phyloP scores from a whole-genome alignment of 2,113 vertebrate genomes.

The Rallus limicola region DNA sequence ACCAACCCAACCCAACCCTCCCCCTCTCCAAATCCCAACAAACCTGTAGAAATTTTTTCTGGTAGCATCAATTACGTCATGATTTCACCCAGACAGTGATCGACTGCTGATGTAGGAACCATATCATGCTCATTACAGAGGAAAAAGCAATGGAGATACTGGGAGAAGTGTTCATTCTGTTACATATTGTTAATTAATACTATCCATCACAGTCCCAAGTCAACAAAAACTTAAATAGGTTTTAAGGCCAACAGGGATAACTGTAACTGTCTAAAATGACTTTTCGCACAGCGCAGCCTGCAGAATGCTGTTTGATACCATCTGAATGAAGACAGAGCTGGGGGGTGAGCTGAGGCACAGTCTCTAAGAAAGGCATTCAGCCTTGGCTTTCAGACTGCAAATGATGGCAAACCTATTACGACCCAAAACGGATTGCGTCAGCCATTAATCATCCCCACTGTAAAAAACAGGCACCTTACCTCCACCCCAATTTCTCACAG shows the following conservation, averaged over 20 bases:
- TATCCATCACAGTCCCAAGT: background rate
- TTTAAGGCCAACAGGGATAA: background rate
- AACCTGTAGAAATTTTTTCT: background rate
- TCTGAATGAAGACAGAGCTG: background rate
- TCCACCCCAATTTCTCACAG: background rate
- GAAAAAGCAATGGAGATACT: background rate
- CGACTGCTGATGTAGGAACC: background rate
- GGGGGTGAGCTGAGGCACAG: background rate
- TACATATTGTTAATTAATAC: background rate
- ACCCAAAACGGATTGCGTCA: background rate
- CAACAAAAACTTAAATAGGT: background rate
- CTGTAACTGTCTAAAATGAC: background rate
- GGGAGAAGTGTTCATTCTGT: background rate
- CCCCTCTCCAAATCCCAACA: too few relatives aligned
- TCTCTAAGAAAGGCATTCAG: background rate
- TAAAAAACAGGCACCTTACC: background rate
- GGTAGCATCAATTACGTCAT: background rate
- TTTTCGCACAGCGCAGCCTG: background rate
- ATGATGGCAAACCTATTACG: background rate
- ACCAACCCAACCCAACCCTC: background rate
- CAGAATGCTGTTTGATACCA: background rate
- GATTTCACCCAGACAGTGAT: background rate
- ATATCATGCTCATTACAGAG: background rate
- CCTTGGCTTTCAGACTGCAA: background rate
- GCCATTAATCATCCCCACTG: background rate